Base-by-base conservation (phyloP, 2,113 vertebrate genomes). In the Anarhynchus alexandrinus region DNA sequence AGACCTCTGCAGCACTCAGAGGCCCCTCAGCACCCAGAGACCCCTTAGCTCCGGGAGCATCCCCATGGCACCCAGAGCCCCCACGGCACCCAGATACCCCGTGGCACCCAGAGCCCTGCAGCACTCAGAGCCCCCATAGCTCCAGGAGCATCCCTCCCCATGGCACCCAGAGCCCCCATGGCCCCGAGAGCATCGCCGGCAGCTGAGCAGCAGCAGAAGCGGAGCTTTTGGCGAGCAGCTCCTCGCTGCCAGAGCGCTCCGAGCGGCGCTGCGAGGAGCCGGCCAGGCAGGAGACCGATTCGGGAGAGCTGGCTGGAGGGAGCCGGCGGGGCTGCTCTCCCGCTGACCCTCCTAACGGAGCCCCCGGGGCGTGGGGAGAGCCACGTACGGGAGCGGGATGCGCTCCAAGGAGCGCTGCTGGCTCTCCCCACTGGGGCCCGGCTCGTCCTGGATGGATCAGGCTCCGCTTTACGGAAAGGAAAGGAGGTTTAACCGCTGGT, bases 161-260 rank as follows among this genome's bases (percentile, higher is more conserved):
- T 26, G 23, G 51, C 25, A 26, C 25, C 51, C 51, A 27, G 51
- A 32, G 55, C 18, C 30, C 55, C 55, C 18, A 3, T 6, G 30
- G 18, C 40, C 32, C 42, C 2, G 4, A 34, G 42, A 19, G 25
- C 72, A 40, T 29, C 52, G n/a, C 52, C 52, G 4, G 52, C 2
- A 3, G 29, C 61, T 3, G 45, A 26, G 49, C 49, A 22, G 49
- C 43, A 21, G 82, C 57, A 16, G 69, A 54, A 43, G 6, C 57
- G 2, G 65, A 34, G 74, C 34, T 45, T 36, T 34, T 55, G 65
- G 47, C 7, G 5, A 62, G 65, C 57, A 6, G 74, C 11, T 32
- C 40, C 55, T 14, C 2, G 7, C 15, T 43, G 34, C 11, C 4
- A 12, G 30, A 43, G 36, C 0, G 6, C 36, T 42, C n/a, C 2